Evolutionary conservation across 2,888 invertebrate species (phyloP).

Genomic region (Cryptocheilus praepositus): DNA sequence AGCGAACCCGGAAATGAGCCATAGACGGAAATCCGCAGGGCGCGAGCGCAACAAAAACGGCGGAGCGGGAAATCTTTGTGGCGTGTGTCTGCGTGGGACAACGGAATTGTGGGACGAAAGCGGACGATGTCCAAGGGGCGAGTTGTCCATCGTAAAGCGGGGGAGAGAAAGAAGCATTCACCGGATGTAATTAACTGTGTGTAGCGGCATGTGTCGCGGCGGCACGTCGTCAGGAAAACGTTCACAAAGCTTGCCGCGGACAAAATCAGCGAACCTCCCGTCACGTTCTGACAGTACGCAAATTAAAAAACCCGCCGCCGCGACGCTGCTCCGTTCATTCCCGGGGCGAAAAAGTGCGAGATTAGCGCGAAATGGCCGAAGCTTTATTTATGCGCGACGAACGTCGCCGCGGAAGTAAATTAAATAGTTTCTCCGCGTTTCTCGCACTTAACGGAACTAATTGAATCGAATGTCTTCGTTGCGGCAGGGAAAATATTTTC

Average conservation of each 20-base stretch:
- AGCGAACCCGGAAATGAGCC: no score
- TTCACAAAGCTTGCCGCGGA: conserved; percentile 4
- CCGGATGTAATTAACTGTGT: conserved; percentile 6
- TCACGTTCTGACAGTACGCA: background rate
- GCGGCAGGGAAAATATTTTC: no score
- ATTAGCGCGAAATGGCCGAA: conserved; percentile 1
- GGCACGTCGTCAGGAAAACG: background rate
- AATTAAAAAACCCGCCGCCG: conserved; percentile 3
- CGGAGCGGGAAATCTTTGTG: no score
- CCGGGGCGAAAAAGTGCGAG: background rate
- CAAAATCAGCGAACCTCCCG: background rate
- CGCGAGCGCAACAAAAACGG: no score
- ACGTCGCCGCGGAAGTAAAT: no score
- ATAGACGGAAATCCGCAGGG: no score
- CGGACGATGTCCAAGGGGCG: background rate
- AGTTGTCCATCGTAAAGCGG: background rate
- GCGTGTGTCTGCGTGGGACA: no score
- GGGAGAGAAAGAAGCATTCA: background rate
- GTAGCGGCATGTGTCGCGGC: background rate
- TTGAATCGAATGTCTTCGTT: no score
- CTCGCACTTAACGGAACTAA: no score
- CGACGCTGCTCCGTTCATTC: background rate
- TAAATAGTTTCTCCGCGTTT: no score
- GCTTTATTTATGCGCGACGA: no score
- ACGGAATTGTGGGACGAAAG: background rate